Evolutionary conservation across 2,797 vertebrate species (phyloP).

Genomic region (Nyctalus aviator): DNA sequence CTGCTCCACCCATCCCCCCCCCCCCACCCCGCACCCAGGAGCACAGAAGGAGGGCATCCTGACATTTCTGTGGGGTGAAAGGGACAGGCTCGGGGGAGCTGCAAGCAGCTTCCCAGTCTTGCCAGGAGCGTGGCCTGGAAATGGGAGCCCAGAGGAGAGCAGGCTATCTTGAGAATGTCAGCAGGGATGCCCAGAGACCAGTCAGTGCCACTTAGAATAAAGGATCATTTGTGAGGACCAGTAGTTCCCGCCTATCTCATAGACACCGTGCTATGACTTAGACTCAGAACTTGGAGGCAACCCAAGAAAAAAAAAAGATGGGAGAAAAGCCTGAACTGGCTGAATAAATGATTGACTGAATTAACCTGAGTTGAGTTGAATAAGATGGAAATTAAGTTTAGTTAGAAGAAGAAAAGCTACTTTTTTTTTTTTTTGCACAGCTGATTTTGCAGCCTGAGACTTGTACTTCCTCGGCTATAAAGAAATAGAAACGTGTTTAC

Average conservation of each 20-base stretch:
- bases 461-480: constrained; percentile 35
- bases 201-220: neutral
- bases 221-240: constrained; percentile 5
- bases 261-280: neutral
- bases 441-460: constrained; percentile 61
- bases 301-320: neutral
- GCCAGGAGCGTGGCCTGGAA: neutral
- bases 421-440: neutral
- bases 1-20: neutral
- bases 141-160: neutral
- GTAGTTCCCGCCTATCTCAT: neutral
- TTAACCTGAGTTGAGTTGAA: constrained; percentile 29
- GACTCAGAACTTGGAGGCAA: neutral
- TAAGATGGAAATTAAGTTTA: constrained; percentile 45
- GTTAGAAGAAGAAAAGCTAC: constrained; percentile 10
- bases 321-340: neutral
- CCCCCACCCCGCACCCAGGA: neutral
- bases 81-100: neutral
- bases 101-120: neutral
- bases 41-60: neutral
- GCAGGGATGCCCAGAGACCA: neutral
- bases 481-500: constrained; percentile 75
- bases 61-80: neutral
- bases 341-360: constrained; percentile 55
- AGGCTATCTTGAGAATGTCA: neutral